Conservation (phyloP, 2,888 invertebrate genomes). For the Synanthedon formicaeformis region DNA sequence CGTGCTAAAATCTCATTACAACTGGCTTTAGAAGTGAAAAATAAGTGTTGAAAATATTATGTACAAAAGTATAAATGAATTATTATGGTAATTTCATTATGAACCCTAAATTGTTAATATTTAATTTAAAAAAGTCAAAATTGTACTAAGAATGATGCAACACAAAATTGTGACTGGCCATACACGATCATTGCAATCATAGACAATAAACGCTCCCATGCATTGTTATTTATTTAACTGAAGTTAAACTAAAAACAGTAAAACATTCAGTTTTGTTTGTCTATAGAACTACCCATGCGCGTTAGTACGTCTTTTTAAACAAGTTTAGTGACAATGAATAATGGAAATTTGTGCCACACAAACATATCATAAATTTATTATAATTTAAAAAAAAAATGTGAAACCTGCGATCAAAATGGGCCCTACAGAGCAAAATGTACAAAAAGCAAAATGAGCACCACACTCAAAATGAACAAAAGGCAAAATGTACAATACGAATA, state of each 20-base stretch:
- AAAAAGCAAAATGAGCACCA: too few relatives aligned
- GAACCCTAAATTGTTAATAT: too few relatives aligned
- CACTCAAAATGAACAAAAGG: too few relatives aligned
- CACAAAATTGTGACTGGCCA: slow-evolving; percentile 9
- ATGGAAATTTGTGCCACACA: slow-evolving; percentile 30
- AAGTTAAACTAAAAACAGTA: too few relatives aligned
- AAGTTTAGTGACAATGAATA: slow-evolving; percentile 6
- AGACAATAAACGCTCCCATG: slow-evolving; percentile 15
- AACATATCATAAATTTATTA: not conserved
- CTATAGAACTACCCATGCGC: not conserved
- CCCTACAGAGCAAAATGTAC: too few relatives aligned
- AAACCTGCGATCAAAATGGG: too few relatives aligned
- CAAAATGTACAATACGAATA: too few relatives aligned
- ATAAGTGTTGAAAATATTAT: slow-evolving; percentile 7
- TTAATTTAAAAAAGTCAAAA: not conserved
- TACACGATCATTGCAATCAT: slow-evolving; percentile 12
- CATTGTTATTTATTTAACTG: too few relatives aligned
- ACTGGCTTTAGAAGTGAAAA: too few relatives aligned
- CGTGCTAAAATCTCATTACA: too few relatives aligned
- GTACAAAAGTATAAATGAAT: slow-evolving; percentile 7
- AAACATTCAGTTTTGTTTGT: not conserved
- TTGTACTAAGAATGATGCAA: not conserved
- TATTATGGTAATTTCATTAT: slow-evolving; percentile 7
- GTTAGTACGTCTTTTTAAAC: not conserved
- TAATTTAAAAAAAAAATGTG: not conserved